phyloP scores from a whole-genome alignment of 2,113 vertebrate species.

The Pterocles burchelli region DNA sequence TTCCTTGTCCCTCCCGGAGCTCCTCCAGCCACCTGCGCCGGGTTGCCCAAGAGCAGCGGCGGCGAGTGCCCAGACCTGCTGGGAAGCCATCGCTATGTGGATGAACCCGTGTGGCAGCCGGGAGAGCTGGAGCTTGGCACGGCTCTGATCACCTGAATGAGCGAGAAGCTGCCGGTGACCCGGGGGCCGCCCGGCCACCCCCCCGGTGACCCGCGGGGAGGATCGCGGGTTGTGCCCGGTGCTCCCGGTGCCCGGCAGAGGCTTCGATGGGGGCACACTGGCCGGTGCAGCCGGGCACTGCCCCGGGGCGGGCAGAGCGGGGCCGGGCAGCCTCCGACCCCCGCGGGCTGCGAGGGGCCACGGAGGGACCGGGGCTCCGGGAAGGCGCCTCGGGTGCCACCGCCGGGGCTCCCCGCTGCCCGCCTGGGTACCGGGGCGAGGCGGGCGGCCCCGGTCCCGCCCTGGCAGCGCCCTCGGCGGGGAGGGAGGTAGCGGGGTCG shows the following conservation, averaged over 20 bases:
- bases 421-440: not conserved
- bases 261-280: not conserved
- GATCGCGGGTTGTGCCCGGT: too few relatives aligned
- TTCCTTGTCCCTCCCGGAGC: not conserved
- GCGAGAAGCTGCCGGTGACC: not conserved
- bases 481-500: not conserved
- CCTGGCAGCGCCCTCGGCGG: not conserved
- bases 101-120: not conserved
- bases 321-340: not conserved
- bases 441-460: not conserved
- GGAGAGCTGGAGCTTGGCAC: not conserved
- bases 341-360: not conserved
- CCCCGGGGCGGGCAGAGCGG: not conserved
- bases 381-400: not conserved
- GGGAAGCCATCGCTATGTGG: not conserved
- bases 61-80: not conserved
- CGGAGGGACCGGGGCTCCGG: not conserved
- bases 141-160: not conserved
- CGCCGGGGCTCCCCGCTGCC: not conserved
- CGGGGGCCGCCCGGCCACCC: not conserved
- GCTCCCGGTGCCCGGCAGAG: not conserved
- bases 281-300: not conserved
- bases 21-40: not conserved
- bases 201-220: not conserved
- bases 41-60: not conserved